Evolutionary conservation across 2,113 vertebrate species (phyloP), one percentile per base, ranked within the genome.

Genomic region (Catharus bicknelli): DNA sequence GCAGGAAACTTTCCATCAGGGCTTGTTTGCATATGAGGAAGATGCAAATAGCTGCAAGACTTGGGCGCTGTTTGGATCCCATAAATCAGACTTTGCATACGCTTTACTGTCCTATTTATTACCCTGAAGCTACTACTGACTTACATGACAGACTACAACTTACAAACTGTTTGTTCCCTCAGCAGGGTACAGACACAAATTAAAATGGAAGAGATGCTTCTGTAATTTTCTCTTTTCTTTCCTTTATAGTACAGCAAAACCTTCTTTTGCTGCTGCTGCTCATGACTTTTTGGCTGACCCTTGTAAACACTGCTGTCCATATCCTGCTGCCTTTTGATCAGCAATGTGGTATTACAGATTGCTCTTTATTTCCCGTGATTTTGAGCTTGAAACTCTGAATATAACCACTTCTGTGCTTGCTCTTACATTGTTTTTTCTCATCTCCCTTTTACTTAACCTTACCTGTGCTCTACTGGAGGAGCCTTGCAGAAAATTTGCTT

Each of bases 121-220:
- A 27, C 80, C 90, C 62, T 90, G 93, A 50, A 89, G 90, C 91
- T 62, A 47, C 59, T 11, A 27, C 55, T 54, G 93, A 91, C 84
- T 79, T 90, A 64, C 83, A 59, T 59, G 75, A 82, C 74, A 82
- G 87, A 30, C 58, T 91, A 90, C 87, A 64, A 62, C 59, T 80
- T 62, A 79, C 30, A 78, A 55, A 86, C 70, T 87, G 74, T 94
- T 92, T 96, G 96, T 95, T 97, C 79, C 87, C 96, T 55, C 97
- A 97, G 96, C 96, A 87, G 93, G 97, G 87, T 55, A 75, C 76
- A 83, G 85, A 92, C 83, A 86, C 95, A 96, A 92, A 90, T 96
- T 91, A 88, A 83, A 94, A 95, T 96, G 83, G 94, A 97, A 92
- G 90, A 95, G 88, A 2, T 91, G 48, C 90, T 94, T 93, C 72